A percentile compares a stretch with the other conserved stretches of the same genome.
Evolutionary conservation across 2,113 vertebrate species (phyloP).

Genomic region (Lynx canadensis): DNA sequence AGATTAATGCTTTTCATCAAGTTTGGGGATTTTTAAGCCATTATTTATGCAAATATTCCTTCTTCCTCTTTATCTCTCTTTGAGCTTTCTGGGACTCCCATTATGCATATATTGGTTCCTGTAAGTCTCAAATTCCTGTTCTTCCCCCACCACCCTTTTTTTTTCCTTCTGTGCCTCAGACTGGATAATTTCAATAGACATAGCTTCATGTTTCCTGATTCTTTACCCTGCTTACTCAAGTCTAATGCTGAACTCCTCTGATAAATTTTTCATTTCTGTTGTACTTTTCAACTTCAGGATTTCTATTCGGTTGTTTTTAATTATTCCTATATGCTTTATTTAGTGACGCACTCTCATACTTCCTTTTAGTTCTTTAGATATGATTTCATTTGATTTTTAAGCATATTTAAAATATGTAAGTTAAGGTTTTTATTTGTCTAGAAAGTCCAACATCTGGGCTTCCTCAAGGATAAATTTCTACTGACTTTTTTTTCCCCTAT

Average conservation of each 20-base stretch:
- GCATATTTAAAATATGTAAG: neutral
- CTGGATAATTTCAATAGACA: neutral
- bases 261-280: neutral
- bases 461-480: neutral
- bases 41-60: neutral
- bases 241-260: neutral
- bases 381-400: neutral
- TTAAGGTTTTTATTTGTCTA: neutral
- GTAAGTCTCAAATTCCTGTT: neutral
- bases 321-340: neutral
- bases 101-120: neutral
- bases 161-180: neutral
- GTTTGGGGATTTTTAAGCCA: neutral
- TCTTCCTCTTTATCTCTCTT: no score
- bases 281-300: neutral
- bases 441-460: neutral
- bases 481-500: neutral
- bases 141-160: neutral
- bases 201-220: neutral
- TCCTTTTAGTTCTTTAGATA: neutral
- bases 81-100: neutral
- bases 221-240: neutral
- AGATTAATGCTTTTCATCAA: neutral
- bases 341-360: neutral
- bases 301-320: neutral